Base-by-base conservation (phyloP, 2,888 invertebrate species). In the Aelia acuminata region DNA sequence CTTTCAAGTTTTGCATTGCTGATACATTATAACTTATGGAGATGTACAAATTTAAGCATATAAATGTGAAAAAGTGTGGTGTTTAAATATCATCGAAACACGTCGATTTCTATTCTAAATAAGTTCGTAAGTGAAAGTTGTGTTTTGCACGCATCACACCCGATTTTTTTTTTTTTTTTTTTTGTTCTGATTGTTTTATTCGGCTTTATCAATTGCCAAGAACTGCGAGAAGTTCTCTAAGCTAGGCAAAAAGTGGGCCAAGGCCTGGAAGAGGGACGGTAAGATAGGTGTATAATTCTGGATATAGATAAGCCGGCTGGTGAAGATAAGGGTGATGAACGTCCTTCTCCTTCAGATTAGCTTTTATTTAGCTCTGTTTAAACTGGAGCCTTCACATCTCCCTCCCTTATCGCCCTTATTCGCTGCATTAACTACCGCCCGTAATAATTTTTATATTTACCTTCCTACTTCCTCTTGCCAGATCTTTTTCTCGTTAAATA, bases 331-430 rank as follows among this genome's bases (percentile, higher is more conserved):
- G 15, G 53, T 85, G 85, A 85, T 85, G 57, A 57, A 85, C 85
- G 53, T 20, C 15, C 85, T 39, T 80, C 80, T 39, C n/a, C 85
- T 85, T 53, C 57, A 85, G 85, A 85, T 85, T 85, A 85, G 53
- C 85, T 85, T 85, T 85, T 85, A 85, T 85, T 85, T 85, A 85
- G 49, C 85, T 57, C 85, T 85, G 85, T 85, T 85, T 85, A 85
- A 85, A 85, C 50, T 57, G 85, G 57, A 53, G 35, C 39, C 84
- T 50, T 26, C 53, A n/a, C 35, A 53, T 85, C 49, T 85, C 85
- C 49, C 35, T 57, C 57, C 39, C 53, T 53, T 53, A 53, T 85
- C 49, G 53, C 57, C 49, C 50, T 85, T 53, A 85, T 50, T 53
- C 85, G 85, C 85, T 85, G 85, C 85, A 85, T 85, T 85, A 85